Conservation (phyloP, 2,888 invertebrate species). For the Stenurella melanura region DNA sequence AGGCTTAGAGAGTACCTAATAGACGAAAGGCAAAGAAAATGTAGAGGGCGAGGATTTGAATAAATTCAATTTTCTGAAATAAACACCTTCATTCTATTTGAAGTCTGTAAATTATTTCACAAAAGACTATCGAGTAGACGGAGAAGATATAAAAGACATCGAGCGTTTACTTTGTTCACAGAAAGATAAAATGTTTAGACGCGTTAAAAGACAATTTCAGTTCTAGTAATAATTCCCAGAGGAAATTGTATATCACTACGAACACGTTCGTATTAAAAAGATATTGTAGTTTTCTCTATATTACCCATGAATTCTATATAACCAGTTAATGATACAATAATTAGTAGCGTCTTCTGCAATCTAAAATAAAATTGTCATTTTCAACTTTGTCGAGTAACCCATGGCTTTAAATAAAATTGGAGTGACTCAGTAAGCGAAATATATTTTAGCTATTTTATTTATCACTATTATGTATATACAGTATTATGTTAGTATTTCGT, state of each 20-base stretch:
- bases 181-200: conserved; percentile 8
- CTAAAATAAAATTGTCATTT: neutral
- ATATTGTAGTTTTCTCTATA: neutral
- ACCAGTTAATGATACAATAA: neutral
- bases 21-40: neutral
- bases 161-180: conserved; percentile 3
- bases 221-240: conserved; percentile 9
- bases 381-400: neutral
- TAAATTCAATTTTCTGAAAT: neutral
- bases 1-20: too few species aligned
- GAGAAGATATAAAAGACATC: neutral
- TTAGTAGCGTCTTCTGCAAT: neutral
- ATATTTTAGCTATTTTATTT: neutral
- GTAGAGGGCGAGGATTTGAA: neutral
- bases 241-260: neutral
- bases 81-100: conserved; percentile 3
- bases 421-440: neutral
- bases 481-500: neutral
- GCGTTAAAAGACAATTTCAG: conserved; percentile 17
- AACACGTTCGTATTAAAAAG: conserved; percentile 1
- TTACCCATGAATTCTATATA: neutral
- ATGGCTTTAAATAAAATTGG: neutral
- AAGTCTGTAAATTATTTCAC: neutral
- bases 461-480: too few species aligned
- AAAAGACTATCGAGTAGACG: neutral